Base-by-base conservation (phyloP, 2,888 invertebrate species). In the Leptinotarsa rubiginosa region DNA sequence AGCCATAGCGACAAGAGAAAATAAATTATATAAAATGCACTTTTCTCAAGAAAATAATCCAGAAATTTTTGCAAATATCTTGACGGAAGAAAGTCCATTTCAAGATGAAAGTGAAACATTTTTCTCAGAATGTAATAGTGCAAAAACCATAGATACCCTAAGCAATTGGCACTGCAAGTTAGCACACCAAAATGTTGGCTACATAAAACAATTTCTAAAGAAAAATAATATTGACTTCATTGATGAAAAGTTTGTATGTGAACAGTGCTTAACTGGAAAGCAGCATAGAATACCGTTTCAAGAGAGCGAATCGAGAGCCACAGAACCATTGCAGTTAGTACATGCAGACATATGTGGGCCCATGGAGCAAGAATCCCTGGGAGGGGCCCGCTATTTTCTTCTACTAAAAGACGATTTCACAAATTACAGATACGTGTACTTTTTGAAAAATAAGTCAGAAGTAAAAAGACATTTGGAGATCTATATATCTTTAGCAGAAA, bases 401-500 rank as follows among this genome's bases (percentile, higher is more conserved):
- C 16, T 81, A 22, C 20, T 82, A 12, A 82, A 79, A 75, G 81
- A 82, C 73, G 80, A 82, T 59, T 80, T 12, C 47, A 49, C 65
- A 65, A 22, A 22, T 18, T 67, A 22, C 52, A 18, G 54, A 69
- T 75, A 25, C 80, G 78, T 72, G 80, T 81, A 59, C n/a, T 81
- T 56, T 79, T 77, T 75, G n/a, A 72, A n/a, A 81, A 22, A 22
- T 15, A 66, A 83, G 76, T 65, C 69, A 65, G 79, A 82, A 72
- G 79, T 78, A 13, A 62, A 70, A 25, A 20, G 15, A 16, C 66
- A 65, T 15, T 31, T 83, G 31, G 68, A 80, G 78, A 74, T 78
- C 67, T 81, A 78, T 78, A 77, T 80, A 41, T 49, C 67, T 66
- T 65, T 74, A 52, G 79, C 74, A 4, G 83, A 86, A 77, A 85